These are phyloP conservation scores for Henricia sp. DNA, from an alignment of 53 echinoderm and acorn worm genomes.

Conservation along the genomic window DNA sequence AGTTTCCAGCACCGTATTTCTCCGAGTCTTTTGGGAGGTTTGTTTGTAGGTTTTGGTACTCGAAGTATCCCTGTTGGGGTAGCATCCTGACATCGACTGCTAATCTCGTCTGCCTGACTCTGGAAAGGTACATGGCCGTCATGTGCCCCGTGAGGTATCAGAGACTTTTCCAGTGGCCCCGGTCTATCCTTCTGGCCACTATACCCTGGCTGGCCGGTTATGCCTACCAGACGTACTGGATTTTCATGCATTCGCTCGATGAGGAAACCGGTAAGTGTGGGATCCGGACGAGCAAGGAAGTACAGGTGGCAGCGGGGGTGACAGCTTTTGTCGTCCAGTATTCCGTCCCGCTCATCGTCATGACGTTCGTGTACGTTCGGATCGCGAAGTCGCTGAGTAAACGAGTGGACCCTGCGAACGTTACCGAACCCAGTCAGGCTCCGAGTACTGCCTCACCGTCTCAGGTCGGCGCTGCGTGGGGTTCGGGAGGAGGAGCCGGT, in stretches of 20 bases:
- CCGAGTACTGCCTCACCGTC: not conserved
- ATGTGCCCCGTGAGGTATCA: slow-evolving; percentile 22
- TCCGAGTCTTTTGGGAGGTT: not conserved
- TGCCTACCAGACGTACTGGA: slow-evolving; percentile 23
- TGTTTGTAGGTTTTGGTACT: slow-evolving; percentile 38
- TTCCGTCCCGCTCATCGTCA: slow-evolving; percentile 31
- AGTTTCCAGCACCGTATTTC: not conserved
- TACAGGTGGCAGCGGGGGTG: not conserved
- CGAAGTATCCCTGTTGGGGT: slow-evolving; percentile 27
- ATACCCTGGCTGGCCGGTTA: slow-evolving; percentile 22
- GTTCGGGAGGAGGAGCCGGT: not conserved
- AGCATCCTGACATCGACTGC: slow-evolving; percentile 32
- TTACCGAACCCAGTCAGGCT: not conserved
- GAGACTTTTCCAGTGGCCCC: slow-evolving; percentile 6
- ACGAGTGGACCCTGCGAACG: not conserved
- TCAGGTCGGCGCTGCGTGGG: not conserved
- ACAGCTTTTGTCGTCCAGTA: slow-evolving; percentile 25
- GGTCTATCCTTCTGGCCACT: not conserved
- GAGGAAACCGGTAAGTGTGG: not conserved
- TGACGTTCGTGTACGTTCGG: slow-evolving; percentile 26
- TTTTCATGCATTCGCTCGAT: slow-evolving; percentile 5
- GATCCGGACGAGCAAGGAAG: not conserved
- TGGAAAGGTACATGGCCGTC: slow-evolving; percentile 41
- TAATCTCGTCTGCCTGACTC: slow-evolving; percentile 37
- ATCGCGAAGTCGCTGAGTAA: slow-evolving; percentile 11